Conservation (phyloP, 2,797 vertebrate genomes). For the Hipposideros larvatus region DNA sequence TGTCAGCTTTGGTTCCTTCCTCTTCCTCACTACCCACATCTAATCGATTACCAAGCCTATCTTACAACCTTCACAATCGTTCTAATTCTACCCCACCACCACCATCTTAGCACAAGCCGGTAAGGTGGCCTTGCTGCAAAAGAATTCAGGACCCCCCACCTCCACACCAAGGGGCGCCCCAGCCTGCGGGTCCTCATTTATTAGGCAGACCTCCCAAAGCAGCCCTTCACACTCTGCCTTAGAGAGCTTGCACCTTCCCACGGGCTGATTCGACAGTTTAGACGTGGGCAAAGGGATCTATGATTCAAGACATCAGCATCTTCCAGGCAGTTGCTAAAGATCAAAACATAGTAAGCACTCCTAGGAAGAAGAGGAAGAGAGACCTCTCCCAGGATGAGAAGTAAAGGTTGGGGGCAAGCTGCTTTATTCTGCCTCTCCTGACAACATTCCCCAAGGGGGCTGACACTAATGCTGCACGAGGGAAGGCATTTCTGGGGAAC, state of each 20-base stretch:
- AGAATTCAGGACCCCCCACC: fast-evolving
- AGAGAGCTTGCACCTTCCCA: too few relatives aligned
- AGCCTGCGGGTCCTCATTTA: neutral
- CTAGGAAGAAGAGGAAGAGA: neutral
- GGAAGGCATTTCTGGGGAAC: neutral
- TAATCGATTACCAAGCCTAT: neutral
- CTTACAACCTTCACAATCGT: neutral
- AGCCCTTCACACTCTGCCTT: neutral
- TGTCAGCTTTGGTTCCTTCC: too few relatives aligned
- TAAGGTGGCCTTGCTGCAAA: neutral
- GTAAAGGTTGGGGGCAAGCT: neutral
- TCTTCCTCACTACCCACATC: neutral
- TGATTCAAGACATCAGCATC: fast-evolving
- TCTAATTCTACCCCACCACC: neutral
- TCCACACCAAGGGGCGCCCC: neutral
- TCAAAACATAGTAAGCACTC: neutral
- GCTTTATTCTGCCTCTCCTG: neutral
- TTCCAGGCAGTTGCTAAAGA: neutral
- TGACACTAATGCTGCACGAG: fast-evolving
- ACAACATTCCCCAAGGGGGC: neutral
- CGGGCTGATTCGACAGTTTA: neutral
- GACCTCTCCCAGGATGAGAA: neutral
- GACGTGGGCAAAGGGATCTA: neutral
- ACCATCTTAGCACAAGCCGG: fast-evolving
- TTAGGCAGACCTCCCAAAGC: neutral